Base-by-base conservation (phyloP, 2,797 vertebrate genomes). In the Ctenosaura bakeri region DNA sequence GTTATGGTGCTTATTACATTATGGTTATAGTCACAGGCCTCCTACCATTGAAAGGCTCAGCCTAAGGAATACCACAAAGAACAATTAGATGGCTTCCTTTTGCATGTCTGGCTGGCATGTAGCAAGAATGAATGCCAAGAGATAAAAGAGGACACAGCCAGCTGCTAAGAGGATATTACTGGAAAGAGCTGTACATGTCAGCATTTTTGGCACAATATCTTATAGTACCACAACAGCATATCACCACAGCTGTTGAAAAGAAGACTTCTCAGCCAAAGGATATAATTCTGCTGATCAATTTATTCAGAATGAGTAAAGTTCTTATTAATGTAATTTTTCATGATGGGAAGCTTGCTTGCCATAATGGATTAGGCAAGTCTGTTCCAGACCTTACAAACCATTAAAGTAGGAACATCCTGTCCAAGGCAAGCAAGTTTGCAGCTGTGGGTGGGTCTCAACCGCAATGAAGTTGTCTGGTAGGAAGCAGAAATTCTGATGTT, bases 251-350 rank as follows among this genome's bases (percentile, higher is more conserved):
- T 86, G 74, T 71, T 69, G 29, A 56, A 79, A 80, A 85, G 18
- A 78, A 77, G 62, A 59, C 84, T 73, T 86, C 85, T 54, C 26
- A 87, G 71, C 85, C 69, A 87, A 74, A 64, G 79, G 78, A 81
- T 46, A 59, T 50, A 87, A 87, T 90, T 76, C 42, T 64, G 42
- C 46, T 76, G 59, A 74, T 18, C 64, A 74, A 73, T 90, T 90
- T 90, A 86, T 86, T 82, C 89, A 86, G 89, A 64, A 90, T 82
- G 69, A 79, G 46, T 81, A 87, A 66, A 10, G 24, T 82, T 83
- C 83, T 85, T 85, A 69, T 42, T 89, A 83, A 89, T 83, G 73
- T 50, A 88, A 81, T 71, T 77, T 89, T 84, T 89, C 54, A 83
- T 24, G 18, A 83, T 54, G 56, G 42, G 56, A 89, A 14, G 22